A percentile compares a stretch with the other conserved stretches of the same genome.
Evolutionary conservation across 1,140 invertebrate genomes (phyloP).

Genomic region (Caerostris darwini): DNA sequence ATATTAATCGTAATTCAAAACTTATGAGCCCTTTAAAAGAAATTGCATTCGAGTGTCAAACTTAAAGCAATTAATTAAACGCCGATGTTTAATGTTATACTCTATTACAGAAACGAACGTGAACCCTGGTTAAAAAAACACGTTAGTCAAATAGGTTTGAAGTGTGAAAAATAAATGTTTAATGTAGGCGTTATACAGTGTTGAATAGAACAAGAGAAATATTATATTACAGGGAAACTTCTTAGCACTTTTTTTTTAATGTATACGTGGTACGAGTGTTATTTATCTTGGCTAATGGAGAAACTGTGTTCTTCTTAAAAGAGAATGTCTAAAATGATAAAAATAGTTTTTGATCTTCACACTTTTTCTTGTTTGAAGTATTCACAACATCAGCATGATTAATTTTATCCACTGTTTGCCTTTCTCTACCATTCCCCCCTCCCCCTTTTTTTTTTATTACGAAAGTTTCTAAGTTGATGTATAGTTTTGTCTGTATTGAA

Average conservation of each 20-base stretch:
- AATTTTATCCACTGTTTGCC: not conserved
- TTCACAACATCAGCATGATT: conserved; percentile 29
- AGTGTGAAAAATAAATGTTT: not conserved
- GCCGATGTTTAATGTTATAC: not conserved
- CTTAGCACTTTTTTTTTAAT: not conserved
- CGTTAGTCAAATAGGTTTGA: conserved; percentile 54
- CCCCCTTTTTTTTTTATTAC: not conserved
- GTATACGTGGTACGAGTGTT: not conserved
- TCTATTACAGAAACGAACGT: not conserved
- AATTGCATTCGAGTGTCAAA: not conserved
- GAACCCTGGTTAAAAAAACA: conserved; percentile 16
- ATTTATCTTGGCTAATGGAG: conserved; percentile 64
- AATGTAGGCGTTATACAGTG: not conserved
- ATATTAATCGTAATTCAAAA: conserved; percentile 30
- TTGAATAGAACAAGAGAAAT: conserved; percentile 45
- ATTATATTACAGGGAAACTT: conserved; percentile 1
- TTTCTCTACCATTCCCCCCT: not conserved
- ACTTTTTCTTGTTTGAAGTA: conserved; percentile 3
- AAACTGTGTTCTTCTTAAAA: conserved; percentile 29
- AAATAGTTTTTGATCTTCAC: not conserved
- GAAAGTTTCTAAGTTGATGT: not conserved
- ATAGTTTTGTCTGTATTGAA: not conserved
- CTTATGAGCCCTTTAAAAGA: not conserved
- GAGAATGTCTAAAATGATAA: conserved; percentile 23
- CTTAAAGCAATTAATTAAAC: conserved; percentile 32